Base-by-base conservation (phyloP, 1,140 invertebrate species). In the Drosophila yakuba region DNA sequence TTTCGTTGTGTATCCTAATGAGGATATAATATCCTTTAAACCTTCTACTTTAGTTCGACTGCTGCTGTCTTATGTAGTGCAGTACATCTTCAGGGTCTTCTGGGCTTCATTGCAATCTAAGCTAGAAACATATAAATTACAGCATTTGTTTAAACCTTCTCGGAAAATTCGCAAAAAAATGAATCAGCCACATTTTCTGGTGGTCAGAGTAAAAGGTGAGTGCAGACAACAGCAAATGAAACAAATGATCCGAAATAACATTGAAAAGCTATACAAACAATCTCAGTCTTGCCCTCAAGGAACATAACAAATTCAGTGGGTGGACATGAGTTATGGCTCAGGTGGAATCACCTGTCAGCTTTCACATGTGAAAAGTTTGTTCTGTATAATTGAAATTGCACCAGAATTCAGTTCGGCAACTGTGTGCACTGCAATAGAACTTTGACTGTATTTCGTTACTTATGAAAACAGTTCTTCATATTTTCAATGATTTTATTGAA, bases 331-430 rank as follows among this genome's bases (percentile, higher is more conserved):
- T 67, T 63, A 78, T 74, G 35, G 56, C 17, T 39, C 64, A 36
- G 67, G 43, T 69, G 44, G 4, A 23, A 41, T 59, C 72, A 77
- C 45, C 63, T 86, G 75, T 67, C 72, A 59, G 32, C 20, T 69
- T 62, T 67, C 51, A 14, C 59, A 59, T 50, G 43, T 14, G 32
- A 32, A 74, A 57, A 56, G 55, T 82, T 83, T 83, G 39, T 32
- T 63, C 82, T 79, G 48, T 64, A 79, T 88, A 88, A 76, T 82
- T 79, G 61, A 78, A 82, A 36, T 1, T 39, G 48, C 12, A 58
- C 12, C 43, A 25, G 39, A 28, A 17, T 35, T 4, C 50, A 17
- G 7, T 10, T 41, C 25, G 10, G 5, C 14, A 1, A 38, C 50
- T 25, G n/a, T 23, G 25, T 25, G 59, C 36, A 47, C 1, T 36